These are phyloP conservation scores for Tetramorium simillimum DNA, from an alignment of 1,140 invertebrate genomes.

Conservation along the genomic window DNA sequence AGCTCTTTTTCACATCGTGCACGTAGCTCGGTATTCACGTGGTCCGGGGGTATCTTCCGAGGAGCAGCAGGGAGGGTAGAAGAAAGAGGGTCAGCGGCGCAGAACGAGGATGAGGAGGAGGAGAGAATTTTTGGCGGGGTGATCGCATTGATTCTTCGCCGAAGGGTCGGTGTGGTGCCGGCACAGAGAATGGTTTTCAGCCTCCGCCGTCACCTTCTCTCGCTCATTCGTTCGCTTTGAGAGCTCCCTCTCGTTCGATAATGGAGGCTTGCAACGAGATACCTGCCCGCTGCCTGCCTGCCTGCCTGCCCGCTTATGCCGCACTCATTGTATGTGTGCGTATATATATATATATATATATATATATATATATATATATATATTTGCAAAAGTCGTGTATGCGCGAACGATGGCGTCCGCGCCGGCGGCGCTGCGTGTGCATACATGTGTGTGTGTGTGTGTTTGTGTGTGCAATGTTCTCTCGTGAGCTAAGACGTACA, in stretches of 20 bases:
- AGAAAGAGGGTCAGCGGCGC: background rate
- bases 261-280: constrained; percentile 73
- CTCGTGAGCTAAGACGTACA: constrained; percentile 25
- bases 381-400: background rate
- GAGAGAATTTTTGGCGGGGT: constrained; percentile 33
- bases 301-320: constrained; percentile 62
- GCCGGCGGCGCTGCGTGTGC: background rate
- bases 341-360: constrained; percentile 11
- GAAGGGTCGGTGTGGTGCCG: constrained; percentile 53
- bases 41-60: background rate
- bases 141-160: constrained; percentile 75
- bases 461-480: constrained; percentile 9
- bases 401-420: constrained; percentile 31
- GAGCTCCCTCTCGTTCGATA: constrained; percentile 68
- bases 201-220: constrained; percentile 43
- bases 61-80: background rate
- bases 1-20: constrained; percentile 40
- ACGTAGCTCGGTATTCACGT: constrained; percentile 42
- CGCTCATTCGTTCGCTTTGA: constrained; percentile 17
- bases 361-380: too few species aligned
- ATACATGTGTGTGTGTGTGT: too few species aligned
- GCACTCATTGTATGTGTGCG: constrained; percentile 43
- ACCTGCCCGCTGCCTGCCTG: constrained; percentile 46
- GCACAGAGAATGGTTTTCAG: constrained; percentile 58
- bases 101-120: background rate